These are phyloP conservation scores for Pitta sordida DNA, from an alignment of 2,113 vertebrate species.

Conservation along the genomic window DNA sequence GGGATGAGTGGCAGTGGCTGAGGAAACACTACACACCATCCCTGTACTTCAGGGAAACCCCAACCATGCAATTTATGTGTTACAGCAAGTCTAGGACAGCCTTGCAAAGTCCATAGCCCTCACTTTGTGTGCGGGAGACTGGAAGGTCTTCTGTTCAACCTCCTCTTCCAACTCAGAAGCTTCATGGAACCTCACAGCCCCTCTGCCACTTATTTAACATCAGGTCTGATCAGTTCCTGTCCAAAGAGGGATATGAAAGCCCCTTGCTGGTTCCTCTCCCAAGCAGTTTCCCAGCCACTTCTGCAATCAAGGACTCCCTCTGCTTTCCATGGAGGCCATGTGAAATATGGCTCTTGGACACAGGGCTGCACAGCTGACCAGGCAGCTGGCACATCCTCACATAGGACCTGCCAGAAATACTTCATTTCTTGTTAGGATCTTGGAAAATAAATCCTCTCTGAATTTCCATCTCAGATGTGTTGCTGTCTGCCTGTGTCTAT, in stretches of 20 bases:
- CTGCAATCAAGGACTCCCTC: background rate
- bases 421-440: background rate
- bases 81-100: rapidly evolving
- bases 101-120: background rate
- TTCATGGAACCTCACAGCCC: background rate
- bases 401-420: background rate
- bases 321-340: background rate
- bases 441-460: background rate
- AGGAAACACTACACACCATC: background rate
- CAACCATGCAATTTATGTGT: background rate
- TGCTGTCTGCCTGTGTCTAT: background rate
- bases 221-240: background rate
- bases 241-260: background rate
- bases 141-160: background rate
- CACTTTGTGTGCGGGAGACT: background rate
- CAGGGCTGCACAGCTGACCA: background rate
- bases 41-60: background rate
- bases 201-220: background rate
- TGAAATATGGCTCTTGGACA: background rate
- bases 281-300: background rate
- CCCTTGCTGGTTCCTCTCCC: background rate
- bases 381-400: background rate
- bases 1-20: background rate
- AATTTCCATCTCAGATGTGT: background rate
- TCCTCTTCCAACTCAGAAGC: background rate